A percentile compares a stretch with the other conserved stretches of the same genome.
phyloP scores from a whole-genome alignment of 2,797 vertebrate species.

The Loriculus beryllinus region DNA sequence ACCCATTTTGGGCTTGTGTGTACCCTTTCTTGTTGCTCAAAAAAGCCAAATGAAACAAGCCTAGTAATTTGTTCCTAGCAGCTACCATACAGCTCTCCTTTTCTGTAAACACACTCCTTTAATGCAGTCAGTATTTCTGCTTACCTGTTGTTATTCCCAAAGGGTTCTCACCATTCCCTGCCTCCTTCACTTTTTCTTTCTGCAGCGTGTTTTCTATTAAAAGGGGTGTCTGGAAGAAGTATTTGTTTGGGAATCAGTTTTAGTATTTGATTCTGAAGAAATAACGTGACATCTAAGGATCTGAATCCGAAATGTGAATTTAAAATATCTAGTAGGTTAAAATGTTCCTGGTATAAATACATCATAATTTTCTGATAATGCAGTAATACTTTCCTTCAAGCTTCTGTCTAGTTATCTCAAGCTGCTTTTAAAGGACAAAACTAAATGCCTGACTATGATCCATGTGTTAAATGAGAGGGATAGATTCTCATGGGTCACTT shows the following conservation, averaged over 20 bases:
- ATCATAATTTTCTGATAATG: background rate
- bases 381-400: background rate
- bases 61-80: background rate
- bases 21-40: background rate
- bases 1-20: background rate
- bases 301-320: background rate
- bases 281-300: background rate
- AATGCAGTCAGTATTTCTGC: background rate
- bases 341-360: background rate
- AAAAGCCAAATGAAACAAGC: background rate
- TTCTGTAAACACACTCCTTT: background rate
- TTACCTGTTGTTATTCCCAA: background rate
- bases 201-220: background rate
- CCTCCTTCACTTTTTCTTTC: background rate
- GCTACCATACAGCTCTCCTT: background rate
- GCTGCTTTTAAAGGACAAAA: background rate
- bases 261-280: background rate
- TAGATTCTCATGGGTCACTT: background rate
- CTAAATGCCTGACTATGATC: background rate
- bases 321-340: background rate
- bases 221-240: background rate
- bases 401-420: background rate
- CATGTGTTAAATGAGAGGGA: background rate
- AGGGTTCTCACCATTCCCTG: background rate
- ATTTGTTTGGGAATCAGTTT: background rate